A percentile compares a stretch with the other conserved stretches of the same genome.
These are phyloP conservation scores for Drosophila persimilis DNA, from an alignment of 1,140 invertebrate genomes.

Conservation along the genomic window DNA sequence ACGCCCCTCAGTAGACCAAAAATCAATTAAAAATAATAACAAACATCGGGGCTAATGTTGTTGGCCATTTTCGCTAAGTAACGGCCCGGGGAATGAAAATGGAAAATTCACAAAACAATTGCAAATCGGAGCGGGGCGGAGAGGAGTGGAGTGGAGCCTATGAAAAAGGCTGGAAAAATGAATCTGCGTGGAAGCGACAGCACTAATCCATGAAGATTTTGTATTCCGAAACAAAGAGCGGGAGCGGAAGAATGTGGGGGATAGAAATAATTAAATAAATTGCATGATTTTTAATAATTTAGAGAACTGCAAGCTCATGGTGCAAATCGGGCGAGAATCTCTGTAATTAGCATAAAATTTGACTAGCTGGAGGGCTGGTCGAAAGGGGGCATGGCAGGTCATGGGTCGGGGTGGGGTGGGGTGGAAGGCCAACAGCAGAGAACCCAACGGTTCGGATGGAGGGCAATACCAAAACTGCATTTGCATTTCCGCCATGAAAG, in stretches of 20 bases:
- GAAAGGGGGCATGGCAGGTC: background rate
- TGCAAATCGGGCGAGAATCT: conserved; percentile 47
- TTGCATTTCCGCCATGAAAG: conserved; percentile 28
- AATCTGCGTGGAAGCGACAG: conserved; percentile 1
- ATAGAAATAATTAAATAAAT: conserved; percentile 60
- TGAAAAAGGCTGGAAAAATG: conserved; percentile 3
- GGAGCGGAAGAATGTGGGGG: conserved; percentile 2
- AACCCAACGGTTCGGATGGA: too few species aligned
- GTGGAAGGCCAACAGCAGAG: too few species aligned
- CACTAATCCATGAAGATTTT: too few species aligned
- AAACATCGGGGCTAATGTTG: conserved; percentile 51
- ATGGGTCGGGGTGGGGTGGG: too few species aligned
- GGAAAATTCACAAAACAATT: background rate
- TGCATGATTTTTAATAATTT: conserved; percentile 63
- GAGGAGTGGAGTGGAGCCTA: background rate
- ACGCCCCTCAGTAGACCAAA: conserved; percentile 10
- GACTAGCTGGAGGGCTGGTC: background rate
- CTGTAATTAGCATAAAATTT: conserved; percentile 58
- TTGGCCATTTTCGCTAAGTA: conserved; percentile 51
- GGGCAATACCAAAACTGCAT: conserved; percentile 28
- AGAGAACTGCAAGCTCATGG: conserved; percentile 25
- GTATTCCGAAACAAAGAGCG: conserved; percentile 16
- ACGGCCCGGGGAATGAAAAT: conserved; percentile 33
- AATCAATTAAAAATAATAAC: conserved; percentile 75
- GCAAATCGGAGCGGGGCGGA: background rate